Base-by-base conservation (phyloP, 2,113 vertebrate genomes). In the Laticauda colubrina region DNA sequence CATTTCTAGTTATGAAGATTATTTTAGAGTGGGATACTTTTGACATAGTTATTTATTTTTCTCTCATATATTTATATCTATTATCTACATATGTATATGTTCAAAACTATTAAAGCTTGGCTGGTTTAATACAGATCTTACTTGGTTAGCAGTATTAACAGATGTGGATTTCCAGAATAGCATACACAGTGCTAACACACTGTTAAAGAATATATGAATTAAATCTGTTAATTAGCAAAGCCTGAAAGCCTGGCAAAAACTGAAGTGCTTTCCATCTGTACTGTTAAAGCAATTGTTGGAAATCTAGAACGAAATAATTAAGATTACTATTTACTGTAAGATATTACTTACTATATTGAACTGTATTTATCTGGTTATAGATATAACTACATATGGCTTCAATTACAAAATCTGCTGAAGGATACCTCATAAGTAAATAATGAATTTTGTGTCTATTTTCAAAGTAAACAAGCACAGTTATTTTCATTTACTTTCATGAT, bases 281-380 rank as follows among this genome's bases (percentile, higher is more conserved):
- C 0, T 90, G 94, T 93, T 91, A 89, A 59, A 64, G 48, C 90
- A 90, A 88, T 43, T 26, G 90, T 91, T 94, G 85, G 26, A 69
- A 95, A 14, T 11, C 59, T 85, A 69, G 87, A 96, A 95, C 96
- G 92, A 94, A 96, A 94, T 12, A 91, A 85, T 24, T 88, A 91
- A 94, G 93, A 53, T 87, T 91, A 88, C 91, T 21, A 9, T 88
- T 95, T 94, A 94, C 94, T 93, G 51, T 93, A 94, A 95, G 91
- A 88, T 85, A 85, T 56, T 56, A 95, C 94, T 96, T 94, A 95
- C 91, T 96, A 93, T 93, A 51, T 34, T 93, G 81, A 95, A 94
- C 4, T 89, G 18, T 89, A 53, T 94, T 88, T 88, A 21, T 56
- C 39, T 56, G 59, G 56, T 7, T 93, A 61, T 59, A 92, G 45